A percentile compares a stretch with the other conserved stretches of the same genome.
Conservation (phyloP, 2,797 vertebrate genomes). For the Myotis vivesi region DNA sequence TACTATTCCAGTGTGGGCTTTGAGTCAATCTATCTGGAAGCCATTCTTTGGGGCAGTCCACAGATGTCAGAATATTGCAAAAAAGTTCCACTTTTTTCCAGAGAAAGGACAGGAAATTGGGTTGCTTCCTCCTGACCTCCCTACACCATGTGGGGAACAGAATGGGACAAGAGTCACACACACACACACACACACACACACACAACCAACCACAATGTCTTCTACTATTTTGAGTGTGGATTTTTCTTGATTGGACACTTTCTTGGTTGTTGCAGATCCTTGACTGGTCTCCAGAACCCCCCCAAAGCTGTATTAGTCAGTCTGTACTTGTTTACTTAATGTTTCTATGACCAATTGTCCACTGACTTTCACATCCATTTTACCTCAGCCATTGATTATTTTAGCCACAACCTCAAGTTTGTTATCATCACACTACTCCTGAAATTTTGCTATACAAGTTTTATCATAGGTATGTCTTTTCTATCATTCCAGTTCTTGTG, state of each 20-base stretch:
- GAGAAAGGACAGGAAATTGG: not conserved
- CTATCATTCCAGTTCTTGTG: not conserved
- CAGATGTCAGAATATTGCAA: not conserved
- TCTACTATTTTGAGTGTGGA: not conserved
- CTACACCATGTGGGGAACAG: not conserved
- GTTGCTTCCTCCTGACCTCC: not conserved
- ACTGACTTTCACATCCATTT: not conserved
- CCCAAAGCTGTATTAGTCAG: not conserved
- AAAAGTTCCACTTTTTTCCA: not conserved
- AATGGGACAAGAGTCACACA: not conserved
- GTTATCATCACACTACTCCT: not conserved
- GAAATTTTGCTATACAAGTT: not conserved
- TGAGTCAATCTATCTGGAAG: not conserved
- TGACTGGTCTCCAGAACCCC: not conserved
- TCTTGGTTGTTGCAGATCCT: not conserved
- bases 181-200: too few species aligned
- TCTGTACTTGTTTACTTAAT: not conserved
- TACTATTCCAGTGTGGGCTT: not conserved
- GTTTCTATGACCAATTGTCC: not conserved
- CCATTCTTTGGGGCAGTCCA: not conserved
- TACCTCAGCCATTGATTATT: not conserved
- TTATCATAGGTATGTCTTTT: not conserved
- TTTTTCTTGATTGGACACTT: not conserved
- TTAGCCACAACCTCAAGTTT: not conserved
- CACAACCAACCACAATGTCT: not conserved